phyloP scores from a whole-genome alignment of 2,797 vertebrate genomes.

The Mus caroli region DNA sequence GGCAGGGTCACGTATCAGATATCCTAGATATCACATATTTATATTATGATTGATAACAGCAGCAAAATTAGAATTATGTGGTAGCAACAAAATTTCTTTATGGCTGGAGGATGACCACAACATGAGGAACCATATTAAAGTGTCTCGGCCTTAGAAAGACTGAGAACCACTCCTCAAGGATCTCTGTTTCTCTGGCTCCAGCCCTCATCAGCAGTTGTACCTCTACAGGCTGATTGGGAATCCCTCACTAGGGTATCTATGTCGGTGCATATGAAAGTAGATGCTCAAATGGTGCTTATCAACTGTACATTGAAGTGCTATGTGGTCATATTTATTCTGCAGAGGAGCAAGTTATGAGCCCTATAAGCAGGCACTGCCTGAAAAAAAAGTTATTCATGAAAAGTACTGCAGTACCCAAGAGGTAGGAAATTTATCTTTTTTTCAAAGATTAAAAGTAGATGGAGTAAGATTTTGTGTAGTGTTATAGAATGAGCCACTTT shows the following conservation, averaged over 20 bases:
- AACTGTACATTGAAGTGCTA: not conserved
- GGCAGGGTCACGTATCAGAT: not conserved
- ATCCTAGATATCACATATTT: not conserved
- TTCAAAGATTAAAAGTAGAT: not conserved
- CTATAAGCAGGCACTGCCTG: not conserved
- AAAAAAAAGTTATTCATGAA: not conserved
- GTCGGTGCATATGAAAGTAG: not conserved
- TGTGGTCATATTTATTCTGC: not conserved
- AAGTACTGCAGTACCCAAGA: not conserved
- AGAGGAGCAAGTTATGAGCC: not conserved
- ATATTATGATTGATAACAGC: not conserved
- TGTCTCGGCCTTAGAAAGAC: not conserved
- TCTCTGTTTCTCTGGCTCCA: not conserved
- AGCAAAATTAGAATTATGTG: not conserved
- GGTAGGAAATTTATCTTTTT: not conserved
- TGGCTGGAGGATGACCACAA: not conserved
- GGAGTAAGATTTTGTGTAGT: not conserved
- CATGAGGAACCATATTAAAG: not conserved
- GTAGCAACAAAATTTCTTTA: not conserved
- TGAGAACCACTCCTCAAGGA: not conserved
- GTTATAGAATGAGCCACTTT: not conserved
- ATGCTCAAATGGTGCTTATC: not conserved
- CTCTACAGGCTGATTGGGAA: not conserved
- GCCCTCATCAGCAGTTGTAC: not conserved
- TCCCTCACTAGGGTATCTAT: not conserved